These are phyloP conservation scores for Cryptotis parvus DNA, from an alignment of 2,113 vertebrate species.

Conservation along the genomic window DNA sequence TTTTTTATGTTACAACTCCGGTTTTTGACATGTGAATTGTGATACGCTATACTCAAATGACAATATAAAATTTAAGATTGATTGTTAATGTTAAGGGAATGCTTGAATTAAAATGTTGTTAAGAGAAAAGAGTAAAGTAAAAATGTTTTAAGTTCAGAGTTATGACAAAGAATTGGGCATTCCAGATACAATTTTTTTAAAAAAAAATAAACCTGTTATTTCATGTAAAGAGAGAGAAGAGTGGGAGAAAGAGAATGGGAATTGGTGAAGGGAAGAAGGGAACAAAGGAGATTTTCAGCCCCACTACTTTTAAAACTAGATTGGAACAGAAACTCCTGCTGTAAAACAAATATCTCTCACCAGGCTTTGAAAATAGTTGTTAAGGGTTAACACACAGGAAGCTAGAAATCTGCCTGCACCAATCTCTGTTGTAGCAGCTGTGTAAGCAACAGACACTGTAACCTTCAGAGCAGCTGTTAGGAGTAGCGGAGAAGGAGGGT, in stretches of 20 bases:
- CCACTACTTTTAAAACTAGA: background rate
- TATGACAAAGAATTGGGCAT: background rate
- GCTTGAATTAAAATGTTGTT: constrained; percentile 41
- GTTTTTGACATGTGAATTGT: constrained; percentile 41
- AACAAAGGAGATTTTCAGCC: background rate
- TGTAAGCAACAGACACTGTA: constrained; percentile 61
- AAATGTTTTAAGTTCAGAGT: background rate
- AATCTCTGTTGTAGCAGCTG: constrained; percentile 56
- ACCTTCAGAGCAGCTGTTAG: constrained; percentile 68
- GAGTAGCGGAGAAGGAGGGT: constrained; percentile 34
- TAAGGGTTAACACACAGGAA: constrained; percentile 52
- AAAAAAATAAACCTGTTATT: background rate
- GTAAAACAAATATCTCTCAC: background rate
- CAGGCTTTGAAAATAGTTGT: background rate
- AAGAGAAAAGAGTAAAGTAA: background rate
- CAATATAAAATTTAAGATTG: constrained; percentile 25
- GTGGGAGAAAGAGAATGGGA: background rate
- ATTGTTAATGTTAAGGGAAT: constrained; percentile 20
- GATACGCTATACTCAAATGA: constrained; percentile 5
- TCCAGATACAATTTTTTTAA: no score
- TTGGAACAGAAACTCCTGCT: background rate
- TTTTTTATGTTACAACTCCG: constrained; percentile 17
- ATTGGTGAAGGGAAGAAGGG: background rate
- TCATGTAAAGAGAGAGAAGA: no score
- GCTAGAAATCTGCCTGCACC: background rate